Evolutionary conservation across 2,888 invertebrate genomes (phyloP).

Genomic region (Erebia palarica): DNA sequence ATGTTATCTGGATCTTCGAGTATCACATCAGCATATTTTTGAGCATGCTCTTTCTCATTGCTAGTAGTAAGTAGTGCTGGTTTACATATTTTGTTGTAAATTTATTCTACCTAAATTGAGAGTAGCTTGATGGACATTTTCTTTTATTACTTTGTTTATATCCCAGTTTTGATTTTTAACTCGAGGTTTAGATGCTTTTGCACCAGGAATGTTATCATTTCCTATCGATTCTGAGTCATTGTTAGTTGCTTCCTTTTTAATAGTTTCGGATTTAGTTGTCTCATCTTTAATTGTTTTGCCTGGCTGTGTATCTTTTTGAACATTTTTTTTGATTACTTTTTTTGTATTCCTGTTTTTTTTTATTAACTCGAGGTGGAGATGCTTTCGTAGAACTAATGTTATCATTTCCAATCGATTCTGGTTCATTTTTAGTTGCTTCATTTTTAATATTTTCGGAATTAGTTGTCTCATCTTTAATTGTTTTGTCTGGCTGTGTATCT

Average conservation of each 20-base stretch:
- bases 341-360: neutral
- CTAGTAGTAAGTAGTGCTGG: neutral
- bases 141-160: neutral
- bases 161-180: neutral
- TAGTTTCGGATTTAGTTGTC: neutral
- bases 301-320: slow-evolving; percentile 28
- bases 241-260: neutral
- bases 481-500: slow-evolving; percentile 29
- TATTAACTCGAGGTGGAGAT: neutral
- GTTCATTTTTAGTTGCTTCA: neutral
- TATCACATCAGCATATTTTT: neutral
- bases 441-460: neutral
- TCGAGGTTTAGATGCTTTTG: neutral
- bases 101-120: slow-evolving; percentile 45
- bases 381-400: neutral
- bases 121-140: slow-evolving; percentile 41
- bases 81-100: slow-evolving; percentile 23
- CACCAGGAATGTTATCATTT: neutral
- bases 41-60: neutral
- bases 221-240: neutral
- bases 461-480: neutral
- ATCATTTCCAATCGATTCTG: neutral
- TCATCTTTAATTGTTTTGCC: neutral
- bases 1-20: slow-evolving; percentile 39
- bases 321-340: neutral